Percentiles rank a stretch among this genome's conserved stretches.
phyloP scores from a whole-genome alignment of 2,113 vertebrate species.

The Xyrauchen texanus region DNA sequence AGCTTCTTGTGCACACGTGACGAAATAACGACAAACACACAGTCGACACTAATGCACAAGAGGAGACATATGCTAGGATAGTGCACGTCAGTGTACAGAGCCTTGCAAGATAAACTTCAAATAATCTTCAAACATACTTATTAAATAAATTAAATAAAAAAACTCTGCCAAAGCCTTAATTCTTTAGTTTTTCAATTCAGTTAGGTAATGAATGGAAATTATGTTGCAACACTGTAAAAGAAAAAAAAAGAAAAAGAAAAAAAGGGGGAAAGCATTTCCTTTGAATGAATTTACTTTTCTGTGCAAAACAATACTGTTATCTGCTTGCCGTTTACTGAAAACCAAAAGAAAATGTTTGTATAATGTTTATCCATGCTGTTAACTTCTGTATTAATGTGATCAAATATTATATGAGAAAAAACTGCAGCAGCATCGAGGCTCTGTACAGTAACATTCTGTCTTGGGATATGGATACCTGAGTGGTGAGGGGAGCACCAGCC shows the following conservation, averaged over 20 bases:
- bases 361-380: too few species aligned
- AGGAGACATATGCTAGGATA: not conserved
- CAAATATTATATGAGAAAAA: too few species aligned
- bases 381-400: too few species aligned
- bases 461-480: slow-evolving; percentile 69
- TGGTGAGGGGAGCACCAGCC: slow-evolving; percentile 74
- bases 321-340: too few species aligned
- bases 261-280: too few species aligned
- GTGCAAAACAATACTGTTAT: too few species aligned
- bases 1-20: not conserved
- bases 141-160: not conserved
- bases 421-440: slow-evolving; percentile 18
- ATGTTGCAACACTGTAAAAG: too few species aligned
- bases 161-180: not conserved
- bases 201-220: too few species aligned
- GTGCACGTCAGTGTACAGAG: slow-evolving; percentile 1
- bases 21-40: not conserved
- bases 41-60: not conserved
- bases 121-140: not conserved
- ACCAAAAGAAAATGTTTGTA: too few species aligned
- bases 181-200: too few species aligned
- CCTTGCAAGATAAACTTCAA: not conserved
- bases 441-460: slow-evolving; percentile 49
- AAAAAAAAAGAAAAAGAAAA: too few species aligned
- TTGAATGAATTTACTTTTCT: too few species aligned